Conservation (phyloP, 2,797 vertebrate species). For the Neoniphon sammara region DNA sequence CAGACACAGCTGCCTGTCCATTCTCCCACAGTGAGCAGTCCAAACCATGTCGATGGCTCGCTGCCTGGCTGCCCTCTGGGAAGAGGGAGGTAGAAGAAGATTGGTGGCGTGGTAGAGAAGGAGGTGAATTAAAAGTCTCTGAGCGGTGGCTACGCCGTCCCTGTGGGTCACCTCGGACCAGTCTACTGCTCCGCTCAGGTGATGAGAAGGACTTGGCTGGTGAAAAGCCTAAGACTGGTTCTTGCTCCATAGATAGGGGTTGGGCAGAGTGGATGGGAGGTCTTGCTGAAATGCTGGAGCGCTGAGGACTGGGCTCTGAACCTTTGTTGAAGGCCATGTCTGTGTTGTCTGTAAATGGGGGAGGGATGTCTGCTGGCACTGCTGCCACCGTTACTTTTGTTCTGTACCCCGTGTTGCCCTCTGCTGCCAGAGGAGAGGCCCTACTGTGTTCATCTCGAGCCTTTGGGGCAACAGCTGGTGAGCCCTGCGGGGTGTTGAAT, state of each 20-base stretch:
- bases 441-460: constrained; percentile 68
- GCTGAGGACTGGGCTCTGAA: constrained; percentile 59
- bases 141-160: constrained; percentile 76
- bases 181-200: constrained; percentile 73
- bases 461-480: constrained; percentile 72
- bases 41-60: constrained; percentile 73
- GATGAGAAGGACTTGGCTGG: constrained; percentile 77
- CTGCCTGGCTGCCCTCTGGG: constrained; percentile 74
- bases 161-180: constrained; percentile 72
- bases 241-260: constrained; percentile 71
- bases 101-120: constrained; percentile 67
- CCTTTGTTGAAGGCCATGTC: constrained; percentile 66
- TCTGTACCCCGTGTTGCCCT: constrained; percentile 62
- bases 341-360: constrained; percentile 65
- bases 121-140: constrained; percentile 77
- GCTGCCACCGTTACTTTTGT: constrained; percentile 65
- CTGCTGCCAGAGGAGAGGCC: constrained; percentile 72
- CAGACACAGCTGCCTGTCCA: constrained; percentile 71
- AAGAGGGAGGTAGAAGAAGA: constrained; percentile 79
- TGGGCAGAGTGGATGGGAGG: constrained; percentile 61
- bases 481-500: constrained; percentile 70
- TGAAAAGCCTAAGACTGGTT: constrained; percentile 72
- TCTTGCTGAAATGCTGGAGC: constrained; percentile 67
- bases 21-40: constrained; percentile 80
- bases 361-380: constrained; percentile 54